Conservation (phyloP, 2,113 vertebrate species). For the Alethe castanea region DNA sequence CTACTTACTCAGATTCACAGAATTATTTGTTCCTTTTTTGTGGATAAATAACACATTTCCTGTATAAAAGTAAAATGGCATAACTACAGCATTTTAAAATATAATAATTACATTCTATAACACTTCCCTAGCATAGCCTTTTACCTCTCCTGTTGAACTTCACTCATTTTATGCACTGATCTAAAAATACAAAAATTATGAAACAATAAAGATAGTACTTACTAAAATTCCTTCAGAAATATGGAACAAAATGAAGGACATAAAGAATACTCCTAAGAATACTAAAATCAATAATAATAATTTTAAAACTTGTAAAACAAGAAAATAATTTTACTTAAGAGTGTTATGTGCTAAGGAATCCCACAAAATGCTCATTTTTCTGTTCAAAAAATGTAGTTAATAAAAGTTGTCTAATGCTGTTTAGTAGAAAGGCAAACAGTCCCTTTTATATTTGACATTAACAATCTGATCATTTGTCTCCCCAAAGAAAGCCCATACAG, state of each 20-base stretch:
- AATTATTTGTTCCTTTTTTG: background rate
- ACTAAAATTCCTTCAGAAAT: background rate
- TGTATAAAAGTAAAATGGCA: background rate
- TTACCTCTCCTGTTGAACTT: background rate
- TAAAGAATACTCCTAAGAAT: background rate
- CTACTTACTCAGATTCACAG: background rate
- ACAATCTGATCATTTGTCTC: slow-evolving; percentile 87
- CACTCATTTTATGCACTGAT: background rate
- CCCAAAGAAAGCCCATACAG: slow-evolving; percentile 80
- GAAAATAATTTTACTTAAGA: background rate
- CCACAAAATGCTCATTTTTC: slow-evolving; percentile 1
- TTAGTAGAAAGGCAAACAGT: slow-evolving; percentile 69
- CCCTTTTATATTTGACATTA: slow-evolving; percentile 87
- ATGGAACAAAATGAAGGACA: background rate
- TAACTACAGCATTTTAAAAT: background rate
- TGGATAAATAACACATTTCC: background rate
- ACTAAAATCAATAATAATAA: background rate
- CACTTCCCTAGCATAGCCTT: background rate
- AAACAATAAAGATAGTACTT: background rate
- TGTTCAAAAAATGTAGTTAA: slow-evolving; percentile 40
- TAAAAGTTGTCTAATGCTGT: slow-evolving; percentile 64
- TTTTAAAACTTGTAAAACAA: background rate
- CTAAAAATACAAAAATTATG: background rate
- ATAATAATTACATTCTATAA: background rate
- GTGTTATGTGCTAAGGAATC: background rate